Conservation (phyloP, 2,888 invertebrate species). For the Drosophila kanekoi region DNA sequence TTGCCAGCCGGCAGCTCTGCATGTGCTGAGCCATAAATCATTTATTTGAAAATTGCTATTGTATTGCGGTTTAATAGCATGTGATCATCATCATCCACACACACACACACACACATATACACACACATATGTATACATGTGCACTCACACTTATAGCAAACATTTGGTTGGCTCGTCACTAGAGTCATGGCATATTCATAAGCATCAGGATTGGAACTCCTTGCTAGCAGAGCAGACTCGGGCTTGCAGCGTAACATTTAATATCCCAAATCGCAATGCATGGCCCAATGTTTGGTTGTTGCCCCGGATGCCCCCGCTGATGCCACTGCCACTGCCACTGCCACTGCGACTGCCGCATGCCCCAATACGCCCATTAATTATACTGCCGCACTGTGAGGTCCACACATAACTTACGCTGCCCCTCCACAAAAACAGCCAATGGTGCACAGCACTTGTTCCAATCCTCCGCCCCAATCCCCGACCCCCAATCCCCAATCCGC, state of each 20-base stretch:
- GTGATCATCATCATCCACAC: conserved; percentile 65
- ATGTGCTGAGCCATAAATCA: conserved; percentile 70
- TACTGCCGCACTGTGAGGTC: conserved; percentile 70
- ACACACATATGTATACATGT: conserved; percentile 12
- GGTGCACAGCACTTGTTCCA: conserved; percentile 4
- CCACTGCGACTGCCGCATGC: conserved; percentile 43
- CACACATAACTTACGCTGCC: conserved; percentile 34
- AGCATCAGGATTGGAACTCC: conserved; percentile 24
- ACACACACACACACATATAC: conserved; percentile 17
- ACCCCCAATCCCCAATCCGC: background rate
- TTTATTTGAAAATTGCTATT: conserved; percentile 79
- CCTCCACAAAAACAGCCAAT: conserved; percentile 6
- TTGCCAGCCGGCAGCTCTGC: conserved; percentile 45
- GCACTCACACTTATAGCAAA: conserved; percentile 5
- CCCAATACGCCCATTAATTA: conserved; percentile 74
- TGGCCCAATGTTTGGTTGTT: conserved; percentile 20
- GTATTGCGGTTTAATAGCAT: conserved; percentile 80
- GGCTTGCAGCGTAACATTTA: conserved; percentile 68
- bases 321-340: conserved; percentile 5
- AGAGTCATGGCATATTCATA: conserved; percentile 66
- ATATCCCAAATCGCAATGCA: conserved; percentile 63
- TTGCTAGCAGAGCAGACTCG: background rate
- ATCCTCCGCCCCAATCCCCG: background rate
- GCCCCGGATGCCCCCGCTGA: background rate
- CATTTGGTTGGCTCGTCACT: conserved; percentile 46